Evolutionary conservation across 2,888 invertebrate genomes (phyloP), one percentile per base, ranked within the genome.

Genomic region (Sesia bembeciformis): DNA sequence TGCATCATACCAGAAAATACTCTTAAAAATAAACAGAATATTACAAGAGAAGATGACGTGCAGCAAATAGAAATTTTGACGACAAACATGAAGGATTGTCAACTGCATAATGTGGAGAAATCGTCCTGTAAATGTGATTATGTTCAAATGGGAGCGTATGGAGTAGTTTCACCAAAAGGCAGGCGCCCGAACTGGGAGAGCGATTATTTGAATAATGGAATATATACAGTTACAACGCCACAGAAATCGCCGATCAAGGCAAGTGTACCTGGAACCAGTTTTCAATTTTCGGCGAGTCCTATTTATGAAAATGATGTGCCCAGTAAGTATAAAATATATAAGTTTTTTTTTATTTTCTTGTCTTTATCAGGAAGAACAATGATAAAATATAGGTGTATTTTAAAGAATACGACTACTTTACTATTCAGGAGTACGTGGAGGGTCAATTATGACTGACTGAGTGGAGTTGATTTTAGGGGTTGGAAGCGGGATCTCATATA

Each of bases 1-100:
- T 86, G 90, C 55, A 85, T 89, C 59, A 79, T 85, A 65, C 88
- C 90, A 23, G 89, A 88, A 40, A 88, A 78, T 57, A 81, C 89
- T 5, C 64, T 87, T 38, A 87, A 84, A 60, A 89, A 89, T 58
- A 87, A 86, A 63, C 80, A 79, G 54, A 84, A 83, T 54, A 79
- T 84, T 38, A 85, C 87, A 0, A 74, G 88, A 65, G 87, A 85
- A 60, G 86, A 87, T 5, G 86, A 87, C 57, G 84, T 90, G 1
- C 84, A 86, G 56, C 84, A 90, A 68, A 86, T 88, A 57, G 83
- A 90, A 68, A 86, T 85, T 53, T 63, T 90, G 38, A 85, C 90
- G 52, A 66, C 82, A 23, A 79, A 89, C 65, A 81, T 87, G 90
- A 81, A 84, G 68, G 78, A 90, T 70, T 78, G 91, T 68, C 77